phyloP scores from a whole-genome alignment of 2,797 vertebrate species.

The Lates japonicus region DNA sequence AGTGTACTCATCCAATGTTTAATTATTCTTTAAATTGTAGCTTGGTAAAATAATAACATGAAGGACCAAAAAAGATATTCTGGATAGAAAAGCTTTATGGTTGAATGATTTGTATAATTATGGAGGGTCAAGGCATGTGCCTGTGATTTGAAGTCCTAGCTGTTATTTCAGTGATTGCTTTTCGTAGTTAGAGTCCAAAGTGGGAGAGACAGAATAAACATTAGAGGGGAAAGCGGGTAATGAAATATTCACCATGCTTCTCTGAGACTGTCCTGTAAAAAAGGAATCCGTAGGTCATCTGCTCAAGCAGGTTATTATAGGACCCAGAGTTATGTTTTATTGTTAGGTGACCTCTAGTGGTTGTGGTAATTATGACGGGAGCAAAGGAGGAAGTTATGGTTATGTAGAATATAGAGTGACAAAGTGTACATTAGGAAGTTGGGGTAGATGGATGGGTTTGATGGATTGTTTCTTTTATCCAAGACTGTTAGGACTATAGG shows the following conservation, averaged over 20 bases:
- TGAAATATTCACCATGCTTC: not conserved
- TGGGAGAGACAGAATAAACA: not conserved
- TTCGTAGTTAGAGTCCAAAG: not conserved
- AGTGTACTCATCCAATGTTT: not conserved
- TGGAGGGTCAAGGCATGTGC: no score
- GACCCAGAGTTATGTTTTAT: no score
- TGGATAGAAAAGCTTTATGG: not conserved
- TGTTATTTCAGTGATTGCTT: slow-evolving; percentile 2
- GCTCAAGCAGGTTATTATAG: no score
- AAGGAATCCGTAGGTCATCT: not conserved
- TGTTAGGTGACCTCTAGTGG: no score
- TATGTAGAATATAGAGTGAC: no score
- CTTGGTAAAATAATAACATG: not conserved
- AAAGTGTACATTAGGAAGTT: no score
- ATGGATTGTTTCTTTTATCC: no score
- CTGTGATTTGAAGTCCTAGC: not conserved
- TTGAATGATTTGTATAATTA: not conserved
- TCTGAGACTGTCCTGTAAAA: not conserved
- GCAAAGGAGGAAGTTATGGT: no score
- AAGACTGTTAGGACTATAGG: no score
- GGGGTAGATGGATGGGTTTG: no score
- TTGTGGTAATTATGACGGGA: no score
- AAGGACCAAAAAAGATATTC: not conserved
- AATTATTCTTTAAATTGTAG: slow-evolving; percentile 1
- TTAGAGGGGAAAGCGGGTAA: not conserved